These are phyloP conservation scores for Neocrepidodera transversa DNA, from an alignment of 2,888 invertebrate genomes.

Conservation along the genomic window DNA sequence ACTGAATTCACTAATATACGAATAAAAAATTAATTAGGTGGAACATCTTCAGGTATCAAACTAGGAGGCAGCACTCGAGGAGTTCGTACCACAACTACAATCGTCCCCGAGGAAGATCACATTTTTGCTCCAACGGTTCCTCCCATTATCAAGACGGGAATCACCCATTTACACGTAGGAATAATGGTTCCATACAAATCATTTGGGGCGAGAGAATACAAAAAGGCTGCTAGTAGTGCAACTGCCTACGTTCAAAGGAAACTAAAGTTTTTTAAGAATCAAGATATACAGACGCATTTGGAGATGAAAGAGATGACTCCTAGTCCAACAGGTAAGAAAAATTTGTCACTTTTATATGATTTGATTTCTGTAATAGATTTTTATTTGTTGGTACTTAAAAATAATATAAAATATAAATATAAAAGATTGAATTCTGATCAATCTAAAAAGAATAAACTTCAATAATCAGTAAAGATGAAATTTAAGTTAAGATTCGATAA, in stretches of 20 bases:
- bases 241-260: constrained; percentile 71
- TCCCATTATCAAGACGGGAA: constrained; percentile 31
- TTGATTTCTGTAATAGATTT: no score
- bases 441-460: no score
- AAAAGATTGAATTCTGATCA: no score
- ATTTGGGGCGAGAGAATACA: constrained; percentile 77
- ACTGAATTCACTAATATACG: no score
- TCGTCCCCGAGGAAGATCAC: constrained; percentile 54
- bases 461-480: no score
- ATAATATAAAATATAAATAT: no score
- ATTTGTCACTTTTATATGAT: no score
- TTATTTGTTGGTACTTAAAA: no score
- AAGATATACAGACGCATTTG: constrained; percentile 73
- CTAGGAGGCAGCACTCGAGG: constrained; percentile 54
- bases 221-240: constrained; percentile 73
- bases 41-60: constrained; percentile 39
- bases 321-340: constrained; percentile 71
- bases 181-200: constrained; percentile 79
- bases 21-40: constrained; percentile 20
- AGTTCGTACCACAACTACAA: constrained; percentile 47
- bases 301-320: constrained; percentile 77
- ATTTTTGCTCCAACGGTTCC: constrained; percentile 50
- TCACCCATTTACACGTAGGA: constrained; percentile 66
- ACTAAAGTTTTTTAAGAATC: constrained; percentile 72
- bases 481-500: no score